These are phyloP conservation scores for Metallyticus violacea DNA, from an alignment of 2,888 invertebrate genomes.

Conservation along the genomic window DNA sequence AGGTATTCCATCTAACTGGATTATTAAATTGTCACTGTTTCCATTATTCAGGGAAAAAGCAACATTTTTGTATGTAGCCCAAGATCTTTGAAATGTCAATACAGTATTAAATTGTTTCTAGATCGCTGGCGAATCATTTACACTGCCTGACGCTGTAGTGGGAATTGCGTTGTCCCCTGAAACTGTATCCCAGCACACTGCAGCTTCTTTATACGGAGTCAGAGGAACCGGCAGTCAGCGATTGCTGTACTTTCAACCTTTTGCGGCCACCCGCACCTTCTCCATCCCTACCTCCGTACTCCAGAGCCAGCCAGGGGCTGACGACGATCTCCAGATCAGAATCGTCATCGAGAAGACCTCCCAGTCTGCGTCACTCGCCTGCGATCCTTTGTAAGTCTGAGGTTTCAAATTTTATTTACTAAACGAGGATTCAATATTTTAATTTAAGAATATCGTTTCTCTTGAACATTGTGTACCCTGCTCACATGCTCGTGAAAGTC, in stretches of 20 bases:
- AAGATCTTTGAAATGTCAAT: too few relatives aligned
- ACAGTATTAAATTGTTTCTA: constrained; percentile 35
- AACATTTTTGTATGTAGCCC: too few relatives aligned
- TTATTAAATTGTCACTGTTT: too few relatives aligned
- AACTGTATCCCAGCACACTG: constrained; percentile 51
- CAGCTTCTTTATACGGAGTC: constrained; percentile 17
- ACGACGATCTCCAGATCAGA: constrained; percentile 69
- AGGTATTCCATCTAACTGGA: too few relatives aligned
- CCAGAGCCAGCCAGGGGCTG: constrained; percentile 68
- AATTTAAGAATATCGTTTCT: too few relatives aligned
- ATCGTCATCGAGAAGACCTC: constrained; percentile 81
- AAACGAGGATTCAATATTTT: too few relatives aligned
- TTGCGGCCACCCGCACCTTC: constrained; percentile 73
- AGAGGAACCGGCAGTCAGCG: constrained; percentile 14
- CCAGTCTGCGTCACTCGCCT: constrained; percentile 71
- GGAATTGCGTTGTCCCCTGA: constrained; percentile 64
- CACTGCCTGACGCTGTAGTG: constrained; percentile 71
- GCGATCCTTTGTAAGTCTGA: constrained; percentile 53
- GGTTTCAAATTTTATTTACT: too few relatives aligned
- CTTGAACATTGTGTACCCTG: too few relatives aligned
- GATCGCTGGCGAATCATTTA: constrained; percentile 65
- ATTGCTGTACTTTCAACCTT: constrained; percentile 66
- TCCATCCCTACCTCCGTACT: constrained; percentile 72
- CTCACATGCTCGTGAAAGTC: too few relatives aligned
- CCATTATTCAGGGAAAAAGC: too few relatives aligned